Evolutionary conservation across 2,797 vertebrate genomes (phyloP), one percentile per base, ranked within the genome.

Genomic region (Bovichtus diacanthus): DNA sequence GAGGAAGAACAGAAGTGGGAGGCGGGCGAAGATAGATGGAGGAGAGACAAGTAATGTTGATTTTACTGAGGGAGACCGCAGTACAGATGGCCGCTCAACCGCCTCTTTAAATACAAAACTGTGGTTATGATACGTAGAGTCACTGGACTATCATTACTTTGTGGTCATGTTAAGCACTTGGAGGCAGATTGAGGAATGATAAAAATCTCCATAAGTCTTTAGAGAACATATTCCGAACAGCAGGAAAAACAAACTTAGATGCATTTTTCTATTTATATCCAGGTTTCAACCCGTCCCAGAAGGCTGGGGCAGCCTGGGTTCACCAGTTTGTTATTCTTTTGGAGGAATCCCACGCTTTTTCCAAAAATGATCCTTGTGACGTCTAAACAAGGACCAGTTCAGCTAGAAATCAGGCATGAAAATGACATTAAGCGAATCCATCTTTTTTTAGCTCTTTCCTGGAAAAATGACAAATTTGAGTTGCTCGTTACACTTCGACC

Each of bases 341-440:
- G 55, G 70, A 86, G 87, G 87, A 92, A 92, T 94, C 91, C 91
- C 92, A 94, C 88, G 86, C 90, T 8, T 59, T 65, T 78, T 87
- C 83, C 69, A 84, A 79, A 92, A 88, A 87, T 46, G 31, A 68
- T 21, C 38, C 58, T 9, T 0, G 44, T 88, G 85, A 92, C 82
- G 79, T 90, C 86, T 75, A 72, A 82, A 68, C 25, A 29, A 74
- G 69, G 53, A 38, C n/a, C 85, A 56, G 60, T 66, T 61, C 12
- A 72, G 66, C 50, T 56, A 70, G 83, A 78, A 77, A 46, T 56
- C 82, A 80, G 70, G 51, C 76, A 78, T 43, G 61, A 53, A 78
- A 78, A 83, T 87, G 21, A 66, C 36, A 76, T 66, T 51, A 56
- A 66, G 47, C 15, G 1, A 74, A 61, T 67, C 70, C 9, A 34